phyloP scores from a whole-genome alignment of 2,113 vertebrate genomes.

The Cebidichthys violaceus region DNA sequence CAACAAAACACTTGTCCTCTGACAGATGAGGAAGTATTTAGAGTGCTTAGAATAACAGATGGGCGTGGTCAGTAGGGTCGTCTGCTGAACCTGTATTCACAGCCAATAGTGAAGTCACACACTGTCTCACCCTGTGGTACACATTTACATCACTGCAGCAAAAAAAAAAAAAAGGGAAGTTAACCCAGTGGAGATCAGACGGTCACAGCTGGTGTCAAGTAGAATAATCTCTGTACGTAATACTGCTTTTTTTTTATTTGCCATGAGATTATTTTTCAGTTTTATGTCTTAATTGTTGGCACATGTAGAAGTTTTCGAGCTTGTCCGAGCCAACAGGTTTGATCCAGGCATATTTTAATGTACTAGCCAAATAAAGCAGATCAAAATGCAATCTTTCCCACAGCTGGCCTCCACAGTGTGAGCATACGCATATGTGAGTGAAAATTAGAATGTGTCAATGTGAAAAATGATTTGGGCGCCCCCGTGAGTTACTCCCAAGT shows the following conservation, averaged over 20 bases:
- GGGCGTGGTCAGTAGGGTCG: neutral
- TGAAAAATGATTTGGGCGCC: neutral
- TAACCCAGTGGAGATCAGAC: neutral
- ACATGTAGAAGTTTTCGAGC: neutral
- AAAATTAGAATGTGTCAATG: neutral
- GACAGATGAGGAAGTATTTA: conserved; percentile 19
- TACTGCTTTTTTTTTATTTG: neutral
- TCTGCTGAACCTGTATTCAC: neutral
- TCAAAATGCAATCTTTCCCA: neutral
- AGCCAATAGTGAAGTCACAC: neutral
- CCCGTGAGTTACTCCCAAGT: neutral
- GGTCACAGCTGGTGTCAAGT: neutral
- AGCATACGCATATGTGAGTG: neutral
- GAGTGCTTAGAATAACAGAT: neutral
- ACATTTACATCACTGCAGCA: neutral
- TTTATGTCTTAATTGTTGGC: neutral
- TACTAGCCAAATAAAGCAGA: neutral
- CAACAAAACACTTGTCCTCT: conserved; percentile 2
- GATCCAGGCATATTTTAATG: neutral
- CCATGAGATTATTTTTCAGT: neutral
- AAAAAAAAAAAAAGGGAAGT: neutral
- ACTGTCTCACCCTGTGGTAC: neutral
- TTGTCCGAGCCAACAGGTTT: neutral
- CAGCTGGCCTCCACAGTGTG: neutral
- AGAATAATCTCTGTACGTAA: neutral